These are phyloP conservation scores for Macaria notata DNA, from an alignment of 2,888 invertebrate genomes.

Conservation along the genomic window DNA sequence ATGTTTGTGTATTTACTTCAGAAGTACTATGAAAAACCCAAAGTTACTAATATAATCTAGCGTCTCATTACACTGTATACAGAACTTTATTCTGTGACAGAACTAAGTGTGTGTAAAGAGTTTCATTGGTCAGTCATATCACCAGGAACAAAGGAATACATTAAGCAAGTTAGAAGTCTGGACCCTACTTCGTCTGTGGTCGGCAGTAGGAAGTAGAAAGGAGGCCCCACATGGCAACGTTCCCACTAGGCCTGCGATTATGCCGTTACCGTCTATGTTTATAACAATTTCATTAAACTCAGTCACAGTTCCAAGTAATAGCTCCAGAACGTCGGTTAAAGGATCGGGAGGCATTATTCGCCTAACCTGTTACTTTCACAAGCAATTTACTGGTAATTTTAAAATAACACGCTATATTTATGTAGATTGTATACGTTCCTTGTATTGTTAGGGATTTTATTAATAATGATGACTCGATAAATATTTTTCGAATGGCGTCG, in stretches of 20 bases:
- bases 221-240: slow-evolving; percentile 48
- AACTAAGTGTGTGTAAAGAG: no score
- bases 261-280: slow-evolving; percentile 50
- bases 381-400: slow-evolving; percentile 46
- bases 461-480: slow-evolving; percentile 32
- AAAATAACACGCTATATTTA: slow-evolving; percentile 39
- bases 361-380: slow-evolving; percentile 46
- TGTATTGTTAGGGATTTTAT: slow-evolving; percentile 31
- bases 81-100: no score
- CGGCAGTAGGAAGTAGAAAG: background rate
- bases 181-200: no score
- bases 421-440: slow-evolving; percentile 32
- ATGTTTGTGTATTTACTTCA: no score
- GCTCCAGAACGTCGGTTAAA: slow-evolving; percentile 40
- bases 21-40: no score
- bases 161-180: no score
- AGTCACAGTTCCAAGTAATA: slow-evolving; percentile 53
- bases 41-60: no score
- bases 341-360: slow-evolving; percentile 48
- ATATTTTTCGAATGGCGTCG: slow-evolving; percentile 27
- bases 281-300: slow-evolving; percentile 65
- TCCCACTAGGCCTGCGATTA: slow-evolving; percentile 60
- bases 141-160: background rate
- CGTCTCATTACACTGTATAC: no score
- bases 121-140: background rate